Evolutionary conservation across 2,113 vertebrate genomes (phyloP), one percentile per base, ranked within the genome.

Genomic region (Aphelocoma coerulescens): DNA sequence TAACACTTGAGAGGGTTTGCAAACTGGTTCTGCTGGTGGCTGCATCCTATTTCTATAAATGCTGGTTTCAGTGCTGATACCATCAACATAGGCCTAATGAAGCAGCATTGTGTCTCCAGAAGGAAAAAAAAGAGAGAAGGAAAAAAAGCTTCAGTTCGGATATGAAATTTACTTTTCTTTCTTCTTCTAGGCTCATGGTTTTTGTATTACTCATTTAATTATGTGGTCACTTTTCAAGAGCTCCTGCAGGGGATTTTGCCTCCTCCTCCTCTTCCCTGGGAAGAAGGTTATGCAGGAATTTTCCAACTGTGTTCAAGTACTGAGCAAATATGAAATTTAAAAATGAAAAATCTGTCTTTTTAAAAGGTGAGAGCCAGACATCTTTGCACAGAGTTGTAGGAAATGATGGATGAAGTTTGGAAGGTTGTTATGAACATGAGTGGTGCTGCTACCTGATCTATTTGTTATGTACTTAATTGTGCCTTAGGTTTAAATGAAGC

Each of bases 401-500:
- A 91, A 74, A 68, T 71, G 52, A 90, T 77, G 61, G 57, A 78
- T 95, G 82, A 78, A 84, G 79, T 88, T 81, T 80, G 61, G 82
- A 81, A 91, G 79, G 75, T 58, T 78, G 65, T 85, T 90, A 68
- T 1, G 1, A 86, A 33, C 12, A 21, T 37, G 48, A 94, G 44
- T 84, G 23, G 44, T 65, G 81, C 72, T 72, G 61, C 85, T 78
- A 30, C 57, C 48, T 79, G 79, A 77, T 88, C 59, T 91, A 17
- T 94, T 94, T 86, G 62, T 48, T 96, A 90, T 32, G 41, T 71
- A 85, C 41, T 88, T 95, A 90, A 74, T 90, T 96, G 76, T 79
- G 85, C 52, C 55, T 86, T 84, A 88, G 21, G 13, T 93, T 88
- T 81, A 88, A 86, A 88, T 57, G 57, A 86, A 88, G 35, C 35